Evolutionary conservation across 2,113 vertebrate genomes (phyloP).

Genomic region (Odocoileus hemionus): DNA sequence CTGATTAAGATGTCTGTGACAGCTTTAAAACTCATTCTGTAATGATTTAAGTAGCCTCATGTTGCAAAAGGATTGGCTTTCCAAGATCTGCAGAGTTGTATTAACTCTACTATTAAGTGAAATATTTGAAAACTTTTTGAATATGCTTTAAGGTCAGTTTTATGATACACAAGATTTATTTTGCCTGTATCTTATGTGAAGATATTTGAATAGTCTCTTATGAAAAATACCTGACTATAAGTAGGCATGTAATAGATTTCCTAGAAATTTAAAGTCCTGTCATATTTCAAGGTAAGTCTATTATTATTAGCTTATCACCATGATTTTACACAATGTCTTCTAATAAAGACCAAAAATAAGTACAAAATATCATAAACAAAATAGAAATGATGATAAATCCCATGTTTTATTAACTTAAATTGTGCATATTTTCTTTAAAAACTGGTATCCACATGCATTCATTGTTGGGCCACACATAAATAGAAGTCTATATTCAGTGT

Average conservation of each 20-base stretch:
- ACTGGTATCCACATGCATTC: neutral
- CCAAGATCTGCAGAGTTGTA: neutral
- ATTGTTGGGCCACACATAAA: neutral
- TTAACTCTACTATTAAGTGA: constrained; percentile 40
- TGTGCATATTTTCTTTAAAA: neutral
- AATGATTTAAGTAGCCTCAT: constrained; percentile 23
- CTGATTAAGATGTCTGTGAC: neutral
- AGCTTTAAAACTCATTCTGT: neutral
- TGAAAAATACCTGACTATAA: neutral
- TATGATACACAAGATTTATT: neutral
- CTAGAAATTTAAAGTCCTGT: neutral
- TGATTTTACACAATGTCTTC: neutral
- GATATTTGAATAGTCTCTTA: neutral
- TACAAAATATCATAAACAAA: neutral
- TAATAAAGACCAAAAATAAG: neutral
- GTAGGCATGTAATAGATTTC: neutral
- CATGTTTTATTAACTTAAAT: neutral
- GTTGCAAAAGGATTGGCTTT: constrained; percentile 55
- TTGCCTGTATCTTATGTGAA: neutral
- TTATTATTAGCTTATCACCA: neutral
- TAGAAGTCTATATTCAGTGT: neutral
- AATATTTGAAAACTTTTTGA: constrained; percentile 30
- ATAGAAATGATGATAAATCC: neutral
- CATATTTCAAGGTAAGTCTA: neutral
- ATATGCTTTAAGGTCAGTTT: constrained; percentile 18